Conservation (phyloP, 2,113 vertebrate genomes). For the Danio rerio region DNA sequence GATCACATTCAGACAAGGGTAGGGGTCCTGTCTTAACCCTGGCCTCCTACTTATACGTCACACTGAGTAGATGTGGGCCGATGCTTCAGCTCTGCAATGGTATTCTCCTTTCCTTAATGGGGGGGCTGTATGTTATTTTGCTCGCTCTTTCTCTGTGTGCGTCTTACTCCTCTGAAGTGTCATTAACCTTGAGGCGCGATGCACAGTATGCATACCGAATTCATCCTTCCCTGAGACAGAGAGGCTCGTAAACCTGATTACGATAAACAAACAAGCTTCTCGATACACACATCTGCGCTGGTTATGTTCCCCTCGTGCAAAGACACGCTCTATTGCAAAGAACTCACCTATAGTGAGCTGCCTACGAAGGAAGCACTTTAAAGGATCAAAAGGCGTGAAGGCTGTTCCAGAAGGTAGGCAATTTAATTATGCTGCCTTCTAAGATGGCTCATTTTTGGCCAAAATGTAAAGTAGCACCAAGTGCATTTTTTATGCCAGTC, state of each 20-base stretch:
- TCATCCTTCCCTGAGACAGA: conserved; percentile 21
- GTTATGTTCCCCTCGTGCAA: background rate
- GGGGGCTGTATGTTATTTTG: conserved; percentile 24
- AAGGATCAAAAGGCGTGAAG: conserved; percentile 14
- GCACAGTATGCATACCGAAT: conserved; percentile 21
- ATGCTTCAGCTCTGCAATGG: conserved; percentile 18
- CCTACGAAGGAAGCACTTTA: background rate
- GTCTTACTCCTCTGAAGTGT: conserved; percentile 32
- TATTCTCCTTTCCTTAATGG: conserved; percentile 22
- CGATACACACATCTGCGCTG: conserved; percentile 2
- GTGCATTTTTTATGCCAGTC: background rate
- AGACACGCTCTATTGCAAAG: background rate
- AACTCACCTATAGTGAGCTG: background rate
- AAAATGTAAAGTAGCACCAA: background rate
- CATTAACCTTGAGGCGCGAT: conserved; percentile 57
- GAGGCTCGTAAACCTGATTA: conserved; percentile 30
- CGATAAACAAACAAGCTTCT: conserved; percentile 37
- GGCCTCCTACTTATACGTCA: conserved; percentile 40
- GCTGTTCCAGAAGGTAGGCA: conserved; percentile 1
- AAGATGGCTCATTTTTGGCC: background rate
- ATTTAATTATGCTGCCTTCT: conserved; percentile 16
- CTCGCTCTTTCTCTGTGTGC: conserved; percentile 16
- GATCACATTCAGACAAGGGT: background rate
- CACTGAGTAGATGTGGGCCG: conserved; percentile 18
- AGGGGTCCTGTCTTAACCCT: conserved; percentile 50